Conservation (phyloP, 2,888 invertebrate genomes). For the Clistopyga incitator region DNA sequence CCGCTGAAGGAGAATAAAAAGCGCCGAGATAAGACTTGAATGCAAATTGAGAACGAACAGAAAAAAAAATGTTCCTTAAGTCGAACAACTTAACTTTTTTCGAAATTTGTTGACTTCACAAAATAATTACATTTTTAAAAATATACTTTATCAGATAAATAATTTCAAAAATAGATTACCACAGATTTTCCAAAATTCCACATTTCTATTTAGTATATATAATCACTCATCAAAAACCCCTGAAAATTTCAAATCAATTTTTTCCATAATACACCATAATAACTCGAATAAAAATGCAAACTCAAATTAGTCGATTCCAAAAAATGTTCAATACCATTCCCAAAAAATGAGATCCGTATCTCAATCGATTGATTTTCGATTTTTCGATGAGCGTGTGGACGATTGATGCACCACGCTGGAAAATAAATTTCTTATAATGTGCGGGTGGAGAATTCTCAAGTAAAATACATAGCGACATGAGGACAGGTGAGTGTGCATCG, state of each 20-base stretch:
- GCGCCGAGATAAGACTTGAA: not conserved
- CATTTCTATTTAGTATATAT: too few species aligned
- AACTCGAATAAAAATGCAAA: too few species aligned
- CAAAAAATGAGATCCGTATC: not conserved
- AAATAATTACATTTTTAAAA: too few species aligned
- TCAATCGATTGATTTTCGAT: not conserved
- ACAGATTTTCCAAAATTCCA: too few species aligned
- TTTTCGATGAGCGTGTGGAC: not conserved
- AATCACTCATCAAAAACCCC: too few species aligned
- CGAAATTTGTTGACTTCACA: not conserved
- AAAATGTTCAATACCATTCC: not conserved
- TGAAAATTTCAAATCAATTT: too few species aligned
- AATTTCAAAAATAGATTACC: too few species aligned
- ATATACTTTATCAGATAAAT: too few species aligned
- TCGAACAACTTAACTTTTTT: not conserved
- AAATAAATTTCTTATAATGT: not conserved
- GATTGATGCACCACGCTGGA: not conserved
- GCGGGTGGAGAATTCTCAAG: slow-evolving; percentile 20
- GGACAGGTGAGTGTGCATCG: slow-evolving; percentile 57
- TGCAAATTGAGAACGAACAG: not conserved
- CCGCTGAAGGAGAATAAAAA: not conserved
- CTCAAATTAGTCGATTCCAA: too few species aligned
- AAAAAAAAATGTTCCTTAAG: not conserved
- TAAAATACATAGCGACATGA: slow-evolving; percentile 27
- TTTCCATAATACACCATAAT: too few species aligned